Percentiles rank a stretch among this genome's conserved stretches.
phyloP scores from a whole-genome alignment of 2,797 vertebrate genomes.

The Oreochromis grahami region DNA sequence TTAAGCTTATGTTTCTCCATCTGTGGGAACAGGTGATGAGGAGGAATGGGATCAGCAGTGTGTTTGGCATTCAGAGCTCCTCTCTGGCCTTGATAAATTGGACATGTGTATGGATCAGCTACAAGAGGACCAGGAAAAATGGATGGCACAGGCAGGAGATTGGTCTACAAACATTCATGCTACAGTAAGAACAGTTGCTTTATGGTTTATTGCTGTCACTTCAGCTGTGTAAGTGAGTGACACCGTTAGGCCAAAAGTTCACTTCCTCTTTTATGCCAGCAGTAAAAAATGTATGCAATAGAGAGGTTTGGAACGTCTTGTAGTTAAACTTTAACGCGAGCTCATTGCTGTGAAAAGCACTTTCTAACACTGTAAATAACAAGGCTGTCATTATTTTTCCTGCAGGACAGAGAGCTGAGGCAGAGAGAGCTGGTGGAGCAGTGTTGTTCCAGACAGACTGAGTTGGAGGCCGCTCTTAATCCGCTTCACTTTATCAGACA shows the following conservation, averaged over 20 bases:
- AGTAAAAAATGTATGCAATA: neutral
- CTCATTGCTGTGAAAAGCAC: neutral
- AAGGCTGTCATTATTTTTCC: neutral
- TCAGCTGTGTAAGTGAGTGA: neutral
- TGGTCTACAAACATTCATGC: conserved; percentile 15
- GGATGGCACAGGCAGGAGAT: conserved; percentile 50
- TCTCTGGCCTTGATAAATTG: conserved; percentile 74
- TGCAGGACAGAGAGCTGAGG: conserved; percentile 56
- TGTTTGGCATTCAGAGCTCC: conserved; percentile 67
- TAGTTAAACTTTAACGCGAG: neutral
- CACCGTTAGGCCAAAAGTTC: neutral
- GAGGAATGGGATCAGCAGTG: conserved; percentile 81
- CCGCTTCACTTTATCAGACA: conserved; percentile 73
- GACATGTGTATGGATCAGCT: conserved; percentile 73
- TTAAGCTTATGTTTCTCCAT: conserved; percentile 3
- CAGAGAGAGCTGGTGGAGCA: conserved; percentile 73
- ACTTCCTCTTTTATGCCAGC: neutral
- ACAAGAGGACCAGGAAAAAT: conserved; percentile 63
- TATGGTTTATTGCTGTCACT: neutral
- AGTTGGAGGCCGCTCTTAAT: conserved; percentile 71
- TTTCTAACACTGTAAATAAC: neutral
- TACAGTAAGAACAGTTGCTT: conserved; percentile 26
- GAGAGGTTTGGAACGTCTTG: neutral
- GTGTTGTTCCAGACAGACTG: conserved; percentile 64
- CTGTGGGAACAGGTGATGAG: conserved; percentile 71